Conservation (phyloP, 2,888 invertebrate genomes). For the Cheilosia pagana region DNA sequence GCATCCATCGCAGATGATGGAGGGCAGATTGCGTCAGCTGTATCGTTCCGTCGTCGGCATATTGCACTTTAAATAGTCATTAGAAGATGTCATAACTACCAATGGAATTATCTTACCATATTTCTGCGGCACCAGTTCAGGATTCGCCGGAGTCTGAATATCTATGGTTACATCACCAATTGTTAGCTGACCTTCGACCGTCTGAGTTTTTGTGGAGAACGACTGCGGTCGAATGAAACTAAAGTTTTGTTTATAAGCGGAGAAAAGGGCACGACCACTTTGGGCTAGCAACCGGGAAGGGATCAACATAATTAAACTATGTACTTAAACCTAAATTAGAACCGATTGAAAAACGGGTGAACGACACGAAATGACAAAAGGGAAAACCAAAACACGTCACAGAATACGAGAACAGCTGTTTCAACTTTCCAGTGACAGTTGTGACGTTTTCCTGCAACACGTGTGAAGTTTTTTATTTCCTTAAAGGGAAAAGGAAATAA, state of each 20-base stretch:
- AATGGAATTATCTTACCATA: constrained; percentile 79
- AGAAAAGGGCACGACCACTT: constrained; percentile 21
- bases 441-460: constrained; percentile 40
- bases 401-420: constrained; percentile 36
- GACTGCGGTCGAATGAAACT: constrained; percentile 21
- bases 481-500: constrained; percentile 42
- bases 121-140: constrained; percentile 91
- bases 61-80: constrained; percentile 76
- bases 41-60: constrained; percentile 85
- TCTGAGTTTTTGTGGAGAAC: constrained; percentile 51
- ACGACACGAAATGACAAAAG: neutral
- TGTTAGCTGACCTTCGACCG: constrained; percentile 85
- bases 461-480: neutral
- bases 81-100: neutral
- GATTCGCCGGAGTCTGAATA: constrained; percentile 86
- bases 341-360: neutral
- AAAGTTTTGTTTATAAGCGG: constrained; percentile 5
- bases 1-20: constrained; percentile 96
- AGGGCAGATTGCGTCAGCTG: constrained; percentile 89
- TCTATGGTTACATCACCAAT: constrained; percentile 90
- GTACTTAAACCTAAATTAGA: constrained; percentile 38
- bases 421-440: constrained; percentile 11
- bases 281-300: constrained; percentile 40
- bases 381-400: constrained; percentile 26
- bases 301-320: constrained; percentile 40